A percentile compares a stretch with the other conserved stretches of the same genome.
Evolutionary conservation across 2,888 invertebrate genomes (phyloP).

Genomic region (Drosophila leonis): DNA sequence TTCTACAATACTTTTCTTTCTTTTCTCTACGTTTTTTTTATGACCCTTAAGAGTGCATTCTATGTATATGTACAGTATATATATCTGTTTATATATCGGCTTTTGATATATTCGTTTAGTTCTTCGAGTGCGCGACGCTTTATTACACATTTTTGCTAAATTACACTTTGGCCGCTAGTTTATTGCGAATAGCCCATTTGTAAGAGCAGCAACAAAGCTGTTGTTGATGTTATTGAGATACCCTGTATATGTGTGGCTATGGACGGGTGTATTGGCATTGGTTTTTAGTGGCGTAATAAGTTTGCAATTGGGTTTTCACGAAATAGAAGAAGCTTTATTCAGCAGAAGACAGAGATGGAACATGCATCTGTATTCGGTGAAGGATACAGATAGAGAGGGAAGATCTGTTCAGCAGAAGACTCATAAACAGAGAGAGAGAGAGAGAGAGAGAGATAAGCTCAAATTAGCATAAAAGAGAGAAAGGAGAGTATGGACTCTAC

Average conservation of each 20-base stretch:
- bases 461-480: too few relatives aligned
- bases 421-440: background rate
- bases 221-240: conserved; percentile 33
- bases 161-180: conserved; percentile 77
- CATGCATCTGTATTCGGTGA: too few relatives aligned
- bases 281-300: background rate
- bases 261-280: background rate
- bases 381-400: too few relatives aligned
- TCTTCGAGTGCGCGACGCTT: conserved; percentile 41
- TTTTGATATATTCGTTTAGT: conserved; percentile 77
- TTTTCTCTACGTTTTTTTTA: conserved; percentile 58
- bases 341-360: background rate
- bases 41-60: conserved; percentile 75
- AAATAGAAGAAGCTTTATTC: too few relatives aligned
- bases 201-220: conserved; percentile 26
- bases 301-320: background rate
- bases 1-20: conserved; percentile 75
- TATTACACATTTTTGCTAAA: conserved; percentile 80
- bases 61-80: conserved; percentile 19
- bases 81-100: conserved; percentile 38
- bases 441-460: background rate
- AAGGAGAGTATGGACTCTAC: too few relatives aligned
- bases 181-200: conserved; percentile 62
- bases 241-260: conserved; percentile 5
- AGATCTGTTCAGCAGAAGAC: too few relatives aligned